Base-by-base conservation (phyloP, 1,140 invertebrate species). In the Thereuonema tuberculata region DNA sequence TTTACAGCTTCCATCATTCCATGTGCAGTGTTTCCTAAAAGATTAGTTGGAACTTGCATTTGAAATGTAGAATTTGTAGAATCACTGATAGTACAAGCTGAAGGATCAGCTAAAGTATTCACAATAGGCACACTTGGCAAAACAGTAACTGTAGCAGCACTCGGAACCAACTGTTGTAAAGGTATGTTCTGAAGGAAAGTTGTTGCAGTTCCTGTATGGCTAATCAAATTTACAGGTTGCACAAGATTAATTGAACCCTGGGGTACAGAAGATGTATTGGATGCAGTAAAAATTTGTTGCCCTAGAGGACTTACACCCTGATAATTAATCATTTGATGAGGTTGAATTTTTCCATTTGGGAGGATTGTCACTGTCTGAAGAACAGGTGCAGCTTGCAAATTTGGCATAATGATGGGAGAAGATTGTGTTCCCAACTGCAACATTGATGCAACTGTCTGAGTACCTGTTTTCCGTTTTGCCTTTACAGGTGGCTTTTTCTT, bases 161-260 rank as follows among this genome's bases (percentile, higher is more conserved):
- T 59, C 12, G 31, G 53, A 56, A 89, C 83, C 65, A 89, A 84
- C 67, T 89, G 86, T 66, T 89, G 87, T 57, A 87, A 85, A 0
- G 84, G 84, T 67, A 87, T 84, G 69, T 87, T 86, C 62, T 84
- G 83, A 49, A 86, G 82, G 60, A 86, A 81, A 9, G 82, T 80
- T 12, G 12, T 52, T 24, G 15, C 23, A 15, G 80, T 79, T 26
- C 28, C 27, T 9, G 20, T 5, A 21, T 25, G 49, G 66, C 86
- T 85, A 25, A 87, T 77, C 31, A 85, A 71, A 75, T 88, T 89
- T 17, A 89, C 84, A 1, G 87, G 86, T 68, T 89, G 87, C 0
- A 84, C 9, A 20, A 63, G 25, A 52, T 59, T 54, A 37, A 47
- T 58, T 27, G 47, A 46, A 28, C 29, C 49, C 25, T 24, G 29